These are phyloP conservation scores for Stegostoma tigrinum DNA, from an alignment of 2,113 vertebrate species.

Conservation along the genomic window DNA sequence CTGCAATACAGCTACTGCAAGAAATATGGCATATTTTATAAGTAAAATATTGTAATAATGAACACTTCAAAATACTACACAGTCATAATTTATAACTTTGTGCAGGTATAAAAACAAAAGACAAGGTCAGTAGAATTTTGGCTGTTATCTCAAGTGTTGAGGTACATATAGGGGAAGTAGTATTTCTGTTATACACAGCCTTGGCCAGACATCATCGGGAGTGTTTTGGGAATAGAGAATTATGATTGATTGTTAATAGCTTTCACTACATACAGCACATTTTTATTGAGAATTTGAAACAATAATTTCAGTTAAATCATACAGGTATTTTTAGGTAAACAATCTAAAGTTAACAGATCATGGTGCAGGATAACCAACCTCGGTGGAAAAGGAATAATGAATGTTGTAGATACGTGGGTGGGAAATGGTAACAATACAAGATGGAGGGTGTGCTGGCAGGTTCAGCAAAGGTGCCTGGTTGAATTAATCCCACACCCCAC, in stretches of 20 bases:
- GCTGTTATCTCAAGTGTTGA: background rate
- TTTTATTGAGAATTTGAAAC: background rate
- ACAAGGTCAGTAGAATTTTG: background rate
- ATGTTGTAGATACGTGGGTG: too few relatives aligned
- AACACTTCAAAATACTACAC: background rate
- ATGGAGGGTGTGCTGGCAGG: too few relatives aligned
- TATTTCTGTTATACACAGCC: background rate
- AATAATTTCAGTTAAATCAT: background rate
- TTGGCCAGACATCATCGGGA: background rate
- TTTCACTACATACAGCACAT: background rate
- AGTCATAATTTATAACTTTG: background rate
- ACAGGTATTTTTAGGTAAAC: background rate
- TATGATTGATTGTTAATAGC: background rate
- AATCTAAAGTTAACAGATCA: background rate
- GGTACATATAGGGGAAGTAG: background rate
- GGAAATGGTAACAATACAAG: too few relatives aligned
- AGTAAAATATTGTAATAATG: background rate
- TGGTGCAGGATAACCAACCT: too few relatives aligned
- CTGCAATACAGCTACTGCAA: background rate
- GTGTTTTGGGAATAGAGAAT: background rate
- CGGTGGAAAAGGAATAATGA: background rate
- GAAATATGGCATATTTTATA: background rate
- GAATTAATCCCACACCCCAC: too few relatives aligned
- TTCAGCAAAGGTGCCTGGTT: too few relatives aligned
- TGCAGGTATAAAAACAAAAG: background rate